Base-by-base conservation (phyloP, 1,140 invertebrate genomes). In the Bombus breviceps region DNA sequence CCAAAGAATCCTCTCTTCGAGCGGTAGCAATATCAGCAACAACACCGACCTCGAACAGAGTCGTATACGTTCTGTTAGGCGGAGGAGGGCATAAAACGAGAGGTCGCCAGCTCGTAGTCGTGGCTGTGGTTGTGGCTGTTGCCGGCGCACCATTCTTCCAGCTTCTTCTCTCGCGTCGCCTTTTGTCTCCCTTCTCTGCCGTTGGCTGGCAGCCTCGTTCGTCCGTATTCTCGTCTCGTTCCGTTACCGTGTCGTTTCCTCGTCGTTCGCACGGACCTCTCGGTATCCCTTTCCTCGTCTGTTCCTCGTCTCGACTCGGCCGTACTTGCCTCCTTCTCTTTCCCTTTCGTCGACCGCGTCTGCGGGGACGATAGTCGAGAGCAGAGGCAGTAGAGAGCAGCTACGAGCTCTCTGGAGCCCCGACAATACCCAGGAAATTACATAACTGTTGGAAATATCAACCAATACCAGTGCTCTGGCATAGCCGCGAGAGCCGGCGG, bases 381-480 rank as follows among this genome's bases (percentile, higher is more conserved):
- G 92, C 87, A 90, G 90, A 92, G 93, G 91, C 88, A 91, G 81
- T 34, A n/a, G 47, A 76, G 81, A 90, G 86, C 81, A 86, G 82
- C 71, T 87, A 79, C 59, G 77, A 88, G 86, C 89, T 86, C 86
- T 88, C 87, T 84, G 84, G 89, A 90, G 89, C 71, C 81, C 84
- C 89, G 88, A 95, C 95, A 95, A 95, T 95, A 94, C 92, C 94
- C 94, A 95, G 95, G 95, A 95, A 95, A 95, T 95, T 95, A 95
- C 95, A 95, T 95, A 95, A 95, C 94, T 95, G 94, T 95, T 95
- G 95, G 93, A 94, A 95, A 95, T 95, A 95, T 95, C 94, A 94
- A 93, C 94, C 94, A 95, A 95, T 95, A 95, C 94, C 93, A 94
- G 89, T 92, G 86, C 86, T 90, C 84, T 76, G 88, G 91, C 78